Evolutionary conservation across 2,888 invertebrate genomes (phyloP).

Genomic region (Drosophila anceps): DNA sequence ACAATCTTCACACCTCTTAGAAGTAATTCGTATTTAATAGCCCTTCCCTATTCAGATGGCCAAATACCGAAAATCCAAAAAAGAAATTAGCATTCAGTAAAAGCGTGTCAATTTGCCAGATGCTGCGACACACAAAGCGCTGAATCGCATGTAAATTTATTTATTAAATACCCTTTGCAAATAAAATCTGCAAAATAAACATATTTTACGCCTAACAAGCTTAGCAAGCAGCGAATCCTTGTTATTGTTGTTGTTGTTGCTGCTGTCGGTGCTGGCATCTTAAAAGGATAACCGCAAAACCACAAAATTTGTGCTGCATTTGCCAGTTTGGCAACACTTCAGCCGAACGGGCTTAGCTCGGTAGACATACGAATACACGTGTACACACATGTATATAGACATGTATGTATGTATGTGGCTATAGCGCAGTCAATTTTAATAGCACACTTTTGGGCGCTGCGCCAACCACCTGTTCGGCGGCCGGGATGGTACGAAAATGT

Average conservation of each 20-base stretch:
- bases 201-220: conserved; percentile 70
- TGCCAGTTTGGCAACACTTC: conserved; percentile 64
- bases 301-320: conserved; percentile 75
- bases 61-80: conserved; percentile 9
- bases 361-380: conserved; percentile 1
- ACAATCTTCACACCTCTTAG: not conserved
- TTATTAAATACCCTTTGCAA: conserved; percentile 51
- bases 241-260: conserved; percentile 34
- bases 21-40: conserved; percentile 6
- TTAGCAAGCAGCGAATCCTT: conserved; percentile 41
- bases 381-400: not conserved
- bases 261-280: conserved; percentile 49
- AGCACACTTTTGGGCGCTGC: conserved; percentile 65
- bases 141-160: conserved; percentile 35
- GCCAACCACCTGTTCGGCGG: conserved; percentile 71
- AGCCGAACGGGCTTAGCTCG: conserved; percentile 31
- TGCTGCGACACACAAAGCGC: conserved; percentile 29
- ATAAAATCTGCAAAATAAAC: conserved; percentile 36
- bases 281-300: conserved; percentile 66
- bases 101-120: conserved; percentile 36
- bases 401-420: conserved; percentile 8
- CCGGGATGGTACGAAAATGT: conserved; percentile 35
- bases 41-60: not conserved
- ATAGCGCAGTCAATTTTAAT: conserved; percentile 60
- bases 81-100: conserved; percentile 36